Evolutionary conservation across 2,797 vertebrate species (phyloP).

Genomic region (Danio aesculapii): DNA sequence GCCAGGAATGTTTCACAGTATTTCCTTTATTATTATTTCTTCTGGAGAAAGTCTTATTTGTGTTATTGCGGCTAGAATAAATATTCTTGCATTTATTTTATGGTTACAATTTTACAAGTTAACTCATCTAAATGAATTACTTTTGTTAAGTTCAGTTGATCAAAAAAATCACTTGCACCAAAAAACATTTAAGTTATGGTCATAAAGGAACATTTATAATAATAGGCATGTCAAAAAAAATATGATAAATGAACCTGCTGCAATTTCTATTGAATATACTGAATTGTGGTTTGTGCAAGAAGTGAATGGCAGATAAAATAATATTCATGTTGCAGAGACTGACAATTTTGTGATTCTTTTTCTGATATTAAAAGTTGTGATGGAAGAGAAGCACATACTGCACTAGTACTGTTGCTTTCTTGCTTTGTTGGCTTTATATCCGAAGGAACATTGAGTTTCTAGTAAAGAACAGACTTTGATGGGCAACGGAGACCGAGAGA

Average conservation of each 20-base stretch:
- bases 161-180: too few species aligned
- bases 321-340: background rate
- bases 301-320: background rate
- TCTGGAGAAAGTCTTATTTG: too few species aligned
- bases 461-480: conserved; percentile 8
- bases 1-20: too few species aligned
- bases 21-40: too few species aligned
- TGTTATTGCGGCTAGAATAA: too few species aligned
- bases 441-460: background rate
- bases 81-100: too few species aligned
- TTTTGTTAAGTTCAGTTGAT: too few species aligned
- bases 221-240: background rate
- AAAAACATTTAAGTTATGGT: too few species aligned
- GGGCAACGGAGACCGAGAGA: background rate
- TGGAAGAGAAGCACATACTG: background rate
- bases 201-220: background rate
- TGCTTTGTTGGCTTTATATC: background rate
- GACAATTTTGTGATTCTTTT: background rate
- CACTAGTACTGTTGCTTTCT: background rate
- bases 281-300: background rate
- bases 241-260: background rate
- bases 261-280: background rate
- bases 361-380: background rate
- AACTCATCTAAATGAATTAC: too few species aligned
- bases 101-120: too few species aligned